A percentile compares a stretch with the other conserved stretches of the same genome.
Evolutionary conservation across 2,797 vertebrate species (phyloP).

Genomic region (Chloroceryle amazona): DNA sequence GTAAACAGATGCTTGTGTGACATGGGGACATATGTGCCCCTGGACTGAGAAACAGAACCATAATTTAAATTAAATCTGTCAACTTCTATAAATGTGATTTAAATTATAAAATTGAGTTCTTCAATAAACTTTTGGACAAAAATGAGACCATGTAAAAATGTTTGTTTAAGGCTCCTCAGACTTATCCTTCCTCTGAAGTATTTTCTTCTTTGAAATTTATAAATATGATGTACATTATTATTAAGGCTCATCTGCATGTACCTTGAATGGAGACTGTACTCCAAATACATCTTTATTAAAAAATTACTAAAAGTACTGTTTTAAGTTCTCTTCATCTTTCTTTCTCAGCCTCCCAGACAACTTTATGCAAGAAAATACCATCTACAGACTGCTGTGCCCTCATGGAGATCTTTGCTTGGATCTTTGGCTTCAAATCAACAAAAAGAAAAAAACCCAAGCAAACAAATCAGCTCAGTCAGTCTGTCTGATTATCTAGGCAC

Average conservation of each 20-base stretch:
- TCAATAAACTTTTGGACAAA: slow-evolving; percentile 3
- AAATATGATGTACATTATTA: neutral
- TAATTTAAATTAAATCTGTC: neutral
- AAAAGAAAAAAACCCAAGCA: neutral
- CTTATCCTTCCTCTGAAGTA: slow-evolving; percentile 26
- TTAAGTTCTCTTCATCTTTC: slow-evolving; percentile 2
- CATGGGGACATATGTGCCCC: neutral
- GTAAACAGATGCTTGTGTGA: neutral
- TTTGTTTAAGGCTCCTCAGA: slow-evolving; percentile 48
- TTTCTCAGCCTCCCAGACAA: slow-evolving; percentile 14
- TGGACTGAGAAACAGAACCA: neutral
- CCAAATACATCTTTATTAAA: slow-evolving; percentile 44
- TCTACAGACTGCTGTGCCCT: neutral
- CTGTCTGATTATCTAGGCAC: slow-evolving; percentile 53
- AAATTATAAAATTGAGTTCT: neutral
- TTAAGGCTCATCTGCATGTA: slow-evolving; percentile 61
- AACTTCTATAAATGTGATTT: neutral
- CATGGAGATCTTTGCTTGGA: slow-evolving; percentile 47
- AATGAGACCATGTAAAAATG: neutral
- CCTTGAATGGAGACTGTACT: neutral
- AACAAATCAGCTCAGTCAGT: slow-evolving; percentile 47
- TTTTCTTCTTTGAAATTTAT: slow-evolving; percentile 57
- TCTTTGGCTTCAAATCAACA: slow-evolving; percentile 66
- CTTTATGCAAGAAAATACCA: slow-evolving; percentile 30
- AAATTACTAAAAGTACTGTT: neutral